Percentiles rank a stretch among this genome's conserved stretches.
These are phyloP conservation scores for Meloidogyne chitwoodi DNA, from an alignment of 1,140 invertebrate species.

Conservation along the genomic window DNA sequence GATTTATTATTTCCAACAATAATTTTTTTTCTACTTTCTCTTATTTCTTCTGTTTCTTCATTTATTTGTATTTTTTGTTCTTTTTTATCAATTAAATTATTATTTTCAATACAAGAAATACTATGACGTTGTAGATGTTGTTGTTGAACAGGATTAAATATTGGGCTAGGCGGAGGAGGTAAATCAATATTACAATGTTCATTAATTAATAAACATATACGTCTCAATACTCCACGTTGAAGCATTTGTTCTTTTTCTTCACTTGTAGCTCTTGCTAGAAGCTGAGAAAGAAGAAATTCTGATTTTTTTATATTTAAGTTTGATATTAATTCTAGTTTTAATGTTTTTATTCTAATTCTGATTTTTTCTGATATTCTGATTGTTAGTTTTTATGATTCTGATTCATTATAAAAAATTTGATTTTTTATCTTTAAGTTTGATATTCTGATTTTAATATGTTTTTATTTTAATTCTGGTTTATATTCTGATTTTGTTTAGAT, in stretches of 20 bases:
- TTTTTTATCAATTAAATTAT: background rate
- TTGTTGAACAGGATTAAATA: background rate
- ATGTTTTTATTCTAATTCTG: background rate
- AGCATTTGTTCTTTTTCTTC: constrained; percentile 39
- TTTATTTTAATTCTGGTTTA: background rate
- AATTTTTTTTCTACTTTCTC: constrained; percentile 1
- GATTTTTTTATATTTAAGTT: background rate
- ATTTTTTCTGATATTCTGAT: too few relatives aligned
- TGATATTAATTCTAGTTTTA: background rate
- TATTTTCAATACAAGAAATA: background rate
- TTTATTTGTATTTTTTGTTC: background rate
- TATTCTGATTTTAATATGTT: background rate
- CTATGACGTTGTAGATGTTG: background rate
- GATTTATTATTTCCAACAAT: background rate
- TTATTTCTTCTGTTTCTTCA: background rate
- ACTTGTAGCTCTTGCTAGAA: constrained; percentile 22
- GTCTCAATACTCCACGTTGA: constrained; percentile 22
- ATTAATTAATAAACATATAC: constrained; percentile 24
- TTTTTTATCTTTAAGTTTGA: background rate
- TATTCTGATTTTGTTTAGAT: too few relatives aligned
- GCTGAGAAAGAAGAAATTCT: constrained; percentile 31
- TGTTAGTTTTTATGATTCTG: too few relatives aligned
- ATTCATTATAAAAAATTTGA: too few relatives aligned
- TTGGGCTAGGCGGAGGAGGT: background rate
- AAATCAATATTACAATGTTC: constrained; percentile 5